Evolutionary conservation across 2,888 invertebrate species (phyloP).

Genomic region (Drepana falcataria): DNA sequence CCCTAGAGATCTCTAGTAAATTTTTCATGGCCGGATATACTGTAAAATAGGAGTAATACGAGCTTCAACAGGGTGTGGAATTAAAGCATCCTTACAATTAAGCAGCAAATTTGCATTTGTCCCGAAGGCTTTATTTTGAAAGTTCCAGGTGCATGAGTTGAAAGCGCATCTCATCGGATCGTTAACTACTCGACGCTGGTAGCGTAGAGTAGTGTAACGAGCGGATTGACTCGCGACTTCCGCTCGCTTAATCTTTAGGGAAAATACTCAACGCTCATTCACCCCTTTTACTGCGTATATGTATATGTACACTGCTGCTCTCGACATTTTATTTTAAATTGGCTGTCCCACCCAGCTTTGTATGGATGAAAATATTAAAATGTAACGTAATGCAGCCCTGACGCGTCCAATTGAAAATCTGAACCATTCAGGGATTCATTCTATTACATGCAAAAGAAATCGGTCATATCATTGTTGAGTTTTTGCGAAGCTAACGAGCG

Average conservation of each 20-base stretch:
- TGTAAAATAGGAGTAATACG: neutral
- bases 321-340: too few relatives aligned
- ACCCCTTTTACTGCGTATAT: slow-evolving; percentile 14
- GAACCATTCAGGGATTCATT: too few relatives aligned
- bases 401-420: too few relatives aligned
- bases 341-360: too few relatives aligned
- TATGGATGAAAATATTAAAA: too few relatives aligned
- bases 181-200: slow-evolving; percentile 27
- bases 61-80: slow-evolving; percentile 9
- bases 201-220: slow-evolving; percentile 32
- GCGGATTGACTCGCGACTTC: slow-evolving; percentile 38
- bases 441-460: too few relatives aligned
- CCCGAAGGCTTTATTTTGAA: slow-evolving; percentile 29
- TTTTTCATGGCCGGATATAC: neutral
- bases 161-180: slow-evolving; percentile 21
- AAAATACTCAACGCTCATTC: slow-evolving; percentile 24
- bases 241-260: slow-evolving; percentile 34
- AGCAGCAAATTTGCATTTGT: slow-evolving; percentile 33
- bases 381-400: too few relatives aligned
- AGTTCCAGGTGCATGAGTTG: slow-evolving; percentile 10
- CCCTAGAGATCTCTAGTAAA: neutral
- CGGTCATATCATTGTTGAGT: too few relatives aligned
- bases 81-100: slow-evolving; percentile 13
- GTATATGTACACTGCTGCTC: too few relatives aligned
- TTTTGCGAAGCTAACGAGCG: too few relatives aligned